Evolutionary conservation across 2,888 invertebrate genomes (phyloP).

Genomic region (Phortica magna): DNA sequence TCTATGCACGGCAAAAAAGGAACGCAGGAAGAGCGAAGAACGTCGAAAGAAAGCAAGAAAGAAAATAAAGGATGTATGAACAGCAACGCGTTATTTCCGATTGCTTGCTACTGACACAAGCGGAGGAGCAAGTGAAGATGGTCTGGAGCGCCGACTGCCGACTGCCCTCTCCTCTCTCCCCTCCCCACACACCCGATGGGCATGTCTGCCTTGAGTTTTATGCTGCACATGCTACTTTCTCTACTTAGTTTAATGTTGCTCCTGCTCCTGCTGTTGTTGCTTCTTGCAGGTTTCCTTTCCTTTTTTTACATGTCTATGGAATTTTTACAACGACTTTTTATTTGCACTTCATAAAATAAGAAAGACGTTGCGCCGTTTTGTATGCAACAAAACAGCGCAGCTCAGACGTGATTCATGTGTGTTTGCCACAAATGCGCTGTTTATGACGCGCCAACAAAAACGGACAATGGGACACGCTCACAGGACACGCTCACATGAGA

Average conservation of each 20-base stretch:
- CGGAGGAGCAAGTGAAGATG: conserved; percentile 3
- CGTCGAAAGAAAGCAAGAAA: background rate
- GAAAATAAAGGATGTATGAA: conserved; percentile 1
- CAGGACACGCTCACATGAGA: conserved; percentile 24
- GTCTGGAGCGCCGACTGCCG: too few relatives aligned
- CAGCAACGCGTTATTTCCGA: conserved; percentile 52
- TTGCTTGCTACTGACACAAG: conserved; percentile 52
- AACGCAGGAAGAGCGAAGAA: too few relatives aligned
- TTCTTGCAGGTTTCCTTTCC: conserved; percentile 41
- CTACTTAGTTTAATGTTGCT: background rate
- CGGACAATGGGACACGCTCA: conserved; percentile 51
- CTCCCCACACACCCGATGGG: background rate
- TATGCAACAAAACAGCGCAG: conserved; percentile 52
- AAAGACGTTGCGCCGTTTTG: conserved; percentile 66
- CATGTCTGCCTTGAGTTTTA: background rate
- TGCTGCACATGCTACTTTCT: background rate
- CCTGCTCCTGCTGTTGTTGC: background rate
- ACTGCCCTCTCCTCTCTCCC: too few relatives aligned
- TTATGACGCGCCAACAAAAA: conserved; percentile 58
- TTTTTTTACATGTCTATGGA: conserved; percentile 66
- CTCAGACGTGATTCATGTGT: conserved; percentile 27
- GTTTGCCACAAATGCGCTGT: conserved; percentile 69
- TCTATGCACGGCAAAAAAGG: conserved; percentile 23
- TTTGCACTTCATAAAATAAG: conserved; percentile 76
- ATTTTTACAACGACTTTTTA: conserved; percentile 73